phyloP scores from a whole-genome alignment of 2,113 vertebrate genomes.

The Echinops telfairi region DNA sequence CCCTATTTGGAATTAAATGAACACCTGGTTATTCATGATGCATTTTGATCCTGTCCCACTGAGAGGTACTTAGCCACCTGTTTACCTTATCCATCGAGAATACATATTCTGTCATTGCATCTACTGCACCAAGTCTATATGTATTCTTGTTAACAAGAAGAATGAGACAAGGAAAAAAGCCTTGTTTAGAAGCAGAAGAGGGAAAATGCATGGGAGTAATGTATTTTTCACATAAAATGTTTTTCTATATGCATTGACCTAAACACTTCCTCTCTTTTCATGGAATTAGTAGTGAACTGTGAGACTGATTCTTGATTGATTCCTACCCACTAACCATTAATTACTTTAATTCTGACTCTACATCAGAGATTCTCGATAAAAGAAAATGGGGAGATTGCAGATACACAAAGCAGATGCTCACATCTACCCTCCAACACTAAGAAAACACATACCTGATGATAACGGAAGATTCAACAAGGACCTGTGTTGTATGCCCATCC shows the following conservation, averaged over 20 bases:
- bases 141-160: constrained; percentile 6
- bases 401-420: not conserved
- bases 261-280: constrained; percentile 4
- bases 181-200: not conserved
- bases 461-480: not conserved
- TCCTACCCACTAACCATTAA: not conserved
- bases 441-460: not conserved
- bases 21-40: not conserved
- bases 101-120: not conserved
- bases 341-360: not conserved
- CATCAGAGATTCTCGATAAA: not conserved
- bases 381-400: not conserved
- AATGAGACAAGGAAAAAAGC: not conserved
- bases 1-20: constrained; percentile 28
- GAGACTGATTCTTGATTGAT: not conserved
- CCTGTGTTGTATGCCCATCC: not conserved
- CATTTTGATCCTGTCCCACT: not conserved
- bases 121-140: not conserved
- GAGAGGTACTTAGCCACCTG: not conserved
- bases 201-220: not conserved
- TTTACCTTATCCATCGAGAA: not conserved
- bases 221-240: constrained; percentile 2
- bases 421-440: not conserved
- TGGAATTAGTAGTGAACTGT: not conserved
- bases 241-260: not conserved